Conservation (phyloP, 1,140 invertebrate species). For the Aporrectodea caliginosa region DNA sequence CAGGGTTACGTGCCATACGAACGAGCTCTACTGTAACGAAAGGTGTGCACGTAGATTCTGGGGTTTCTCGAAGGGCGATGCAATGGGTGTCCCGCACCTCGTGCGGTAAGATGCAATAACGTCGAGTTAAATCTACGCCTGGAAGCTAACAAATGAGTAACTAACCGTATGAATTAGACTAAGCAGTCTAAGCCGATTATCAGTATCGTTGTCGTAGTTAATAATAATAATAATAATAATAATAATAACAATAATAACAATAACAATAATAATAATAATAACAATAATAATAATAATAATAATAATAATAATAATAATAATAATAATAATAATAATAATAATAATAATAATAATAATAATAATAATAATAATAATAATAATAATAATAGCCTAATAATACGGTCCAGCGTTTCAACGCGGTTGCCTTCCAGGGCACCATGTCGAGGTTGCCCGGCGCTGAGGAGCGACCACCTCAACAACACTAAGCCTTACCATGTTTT, state of each 20-base stretch:
- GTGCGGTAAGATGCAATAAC: too few relatives aligned
- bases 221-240: not conserved
- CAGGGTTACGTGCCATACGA: too few relatives aligned
- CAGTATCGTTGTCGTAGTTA: not conserved
- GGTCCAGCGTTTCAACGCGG: not conserved
- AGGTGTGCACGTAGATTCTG: too few relatives aligned
- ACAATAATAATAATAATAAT: not conserved
- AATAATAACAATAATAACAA: not conserved
- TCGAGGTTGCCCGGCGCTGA: not conserved
- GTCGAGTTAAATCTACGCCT: not conserved
- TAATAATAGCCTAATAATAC: not conserved
- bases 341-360: not conserved
- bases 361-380: not conserved
- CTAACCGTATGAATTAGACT: not conserved
- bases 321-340: not conserved
- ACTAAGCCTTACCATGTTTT: too few relatives aligned
- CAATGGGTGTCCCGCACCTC: too few relatives aligned
- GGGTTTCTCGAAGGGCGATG: too few relatives aligned
- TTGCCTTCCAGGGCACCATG: not conserved
- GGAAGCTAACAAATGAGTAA: not conserved
- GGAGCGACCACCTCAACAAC: too few relatives aligned
- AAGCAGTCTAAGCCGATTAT: not conserved
- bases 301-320: not conserved
- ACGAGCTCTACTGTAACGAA: too few relatives aligned
- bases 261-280: not conserved